Conservation (phyloP, 2,797 vertebrate genomes). For the Aeoliscus strigatus region DNA sequence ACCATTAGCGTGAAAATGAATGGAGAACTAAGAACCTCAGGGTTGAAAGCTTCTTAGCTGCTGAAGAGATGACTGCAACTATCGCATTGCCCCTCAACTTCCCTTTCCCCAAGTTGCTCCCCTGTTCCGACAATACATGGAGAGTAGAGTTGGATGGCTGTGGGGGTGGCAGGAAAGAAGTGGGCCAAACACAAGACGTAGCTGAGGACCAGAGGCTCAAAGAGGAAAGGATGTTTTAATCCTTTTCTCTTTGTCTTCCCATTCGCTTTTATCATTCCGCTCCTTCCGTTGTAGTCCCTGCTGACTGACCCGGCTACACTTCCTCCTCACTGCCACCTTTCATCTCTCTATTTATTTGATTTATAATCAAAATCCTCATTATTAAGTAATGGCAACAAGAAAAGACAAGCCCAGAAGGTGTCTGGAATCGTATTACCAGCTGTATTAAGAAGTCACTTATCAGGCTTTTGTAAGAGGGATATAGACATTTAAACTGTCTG, state of each 20-base stretch:
- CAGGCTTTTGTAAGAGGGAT: too few species aligned
- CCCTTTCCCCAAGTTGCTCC: slow-evolving; percentile 21
- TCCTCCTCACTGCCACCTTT: slow-evolving; percentile 20
- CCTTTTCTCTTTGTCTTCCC: slow-evolving; percentile 30
- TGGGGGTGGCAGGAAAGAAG: slow-evolving; percentile 35
- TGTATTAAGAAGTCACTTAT: too few species aligned
- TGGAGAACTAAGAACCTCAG: slow-evolving; percentile 52
- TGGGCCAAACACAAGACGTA: slow-evolving; percentile 44
- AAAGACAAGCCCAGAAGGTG: too few species aligned
- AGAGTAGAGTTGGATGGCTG: slow-evolving; percentile 33
- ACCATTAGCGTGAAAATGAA: slow-evolving; percentile 58
- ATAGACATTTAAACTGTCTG: too few species aligned
- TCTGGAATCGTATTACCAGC: too few species aligned
- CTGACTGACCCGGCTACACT: slow-evolving; percentile 21
- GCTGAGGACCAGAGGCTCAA: slow-evolving; percentile 48
- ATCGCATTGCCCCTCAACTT: slow-evolving; percentile 34
- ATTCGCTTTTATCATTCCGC: slow-evolving; percentile 19
- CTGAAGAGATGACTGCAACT: slow-evolving; percentile 50
- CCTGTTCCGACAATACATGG: slow-evolving; percentile 37
- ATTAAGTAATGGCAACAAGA: slow-evolving; percentile 7
- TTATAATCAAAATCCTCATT: slow-evolving; percentile 20
- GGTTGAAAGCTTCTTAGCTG: slow-evolving; percentile 55
- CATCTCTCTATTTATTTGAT: slow-evolving; percentile 27
- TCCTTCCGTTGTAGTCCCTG: slow-evolving; percentile 15
- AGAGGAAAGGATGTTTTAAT: slow-evolving; percentile 43